phyloP scores from a whole-genome alignment of 2,888 invertebrate genomes.

The Carterocephalus palaemon region DNA sequence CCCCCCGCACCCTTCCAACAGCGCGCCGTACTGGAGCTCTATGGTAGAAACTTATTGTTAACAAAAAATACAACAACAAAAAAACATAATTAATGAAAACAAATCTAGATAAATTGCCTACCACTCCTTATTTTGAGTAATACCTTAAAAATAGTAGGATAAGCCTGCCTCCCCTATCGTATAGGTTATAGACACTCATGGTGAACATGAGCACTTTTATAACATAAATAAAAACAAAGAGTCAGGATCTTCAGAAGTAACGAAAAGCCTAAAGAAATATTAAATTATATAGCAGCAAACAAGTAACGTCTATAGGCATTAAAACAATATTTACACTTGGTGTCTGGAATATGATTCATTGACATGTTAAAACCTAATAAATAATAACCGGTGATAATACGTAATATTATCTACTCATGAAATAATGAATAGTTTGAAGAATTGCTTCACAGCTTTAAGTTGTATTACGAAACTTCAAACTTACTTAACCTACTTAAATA shows the following conservation, averaged over 20 bases:
- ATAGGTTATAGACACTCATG: too few species aligned
- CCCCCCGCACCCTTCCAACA: conserved; percentile 77
- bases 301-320: not conserved
- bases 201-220: not conserved
- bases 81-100: conserved; percentile 30
- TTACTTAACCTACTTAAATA: too few species aligned
- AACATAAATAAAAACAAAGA: not conserved
- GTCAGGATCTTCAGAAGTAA: too few species aligned
- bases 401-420: not conserved
- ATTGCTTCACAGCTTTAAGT: too few species aligned
- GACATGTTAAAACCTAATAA: not conserved
- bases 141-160: too few species aligned
- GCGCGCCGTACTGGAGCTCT: conserved; percentile 80
- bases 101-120: conserved; percentile 18
- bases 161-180: too few species aligned
- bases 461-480: too few species aligned
- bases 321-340: not conserved
- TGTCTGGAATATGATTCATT: not conserved
- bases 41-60: conserved; percentile 40
- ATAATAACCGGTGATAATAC: not conserved
- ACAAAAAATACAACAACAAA: conserved; percentile 28
- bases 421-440: not conserved
- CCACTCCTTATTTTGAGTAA: not conserved
- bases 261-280: too few species aligned
- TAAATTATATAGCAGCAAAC: not conserved